Evolutionary conservation across 2,797 vertebrate genomes (phyloP), one percentile per base, ranked within the genome.

Genomic region (Chelon auratus): DNA sequence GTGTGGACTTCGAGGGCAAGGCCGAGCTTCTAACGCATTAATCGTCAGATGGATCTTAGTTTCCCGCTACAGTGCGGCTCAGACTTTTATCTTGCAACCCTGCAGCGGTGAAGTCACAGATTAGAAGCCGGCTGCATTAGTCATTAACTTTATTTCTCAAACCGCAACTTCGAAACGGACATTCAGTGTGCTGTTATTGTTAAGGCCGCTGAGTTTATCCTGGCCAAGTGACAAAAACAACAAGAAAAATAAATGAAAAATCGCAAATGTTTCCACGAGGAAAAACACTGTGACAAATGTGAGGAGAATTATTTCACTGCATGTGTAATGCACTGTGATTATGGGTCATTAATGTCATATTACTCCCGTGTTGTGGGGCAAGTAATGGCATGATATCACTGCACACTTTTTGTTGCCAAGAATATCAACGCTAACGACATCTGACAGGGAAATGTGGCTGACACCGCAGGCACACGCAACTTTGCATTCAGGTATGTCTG

Each of bases 281-380:
- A 73, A 80, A 43, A 43, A 61, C 70, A 55, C 51, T 71, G 54
- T 66, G 71, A 76, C 62, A 82, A 77, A 82, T 39, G 65, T 30
- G 72, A 80, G 62, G 53, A 63, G 65, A 80, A 84, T 84, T 30
- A 72, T 87, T 84, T 75, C 30, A 62, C 40, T 33, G 67, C 61
- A 18, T 82, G 60, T 82, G 74, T 86, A 87, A 90, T 85, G 81
- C 74, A 8, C 60, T 76, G 81, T 89, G 82, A 90, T 89, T 88
- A 87, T 54, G 75, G 77, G 42, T 69, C 72, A 89, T 88, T 85
- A 88, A 87, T 79, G 84, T 79, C 71, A 76, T 77, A 78, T 77
- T 86, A 80, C 56, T 60, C 64, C 51, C 11, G 48, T 54, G 70
- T 65, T 77, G 65, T 73, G 79, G 80, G 63, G 64, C 68, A 74